Base-by-base conservation (phyloP, 1,140 invertebrate species). In the Aleiodes sp. region DNA sequence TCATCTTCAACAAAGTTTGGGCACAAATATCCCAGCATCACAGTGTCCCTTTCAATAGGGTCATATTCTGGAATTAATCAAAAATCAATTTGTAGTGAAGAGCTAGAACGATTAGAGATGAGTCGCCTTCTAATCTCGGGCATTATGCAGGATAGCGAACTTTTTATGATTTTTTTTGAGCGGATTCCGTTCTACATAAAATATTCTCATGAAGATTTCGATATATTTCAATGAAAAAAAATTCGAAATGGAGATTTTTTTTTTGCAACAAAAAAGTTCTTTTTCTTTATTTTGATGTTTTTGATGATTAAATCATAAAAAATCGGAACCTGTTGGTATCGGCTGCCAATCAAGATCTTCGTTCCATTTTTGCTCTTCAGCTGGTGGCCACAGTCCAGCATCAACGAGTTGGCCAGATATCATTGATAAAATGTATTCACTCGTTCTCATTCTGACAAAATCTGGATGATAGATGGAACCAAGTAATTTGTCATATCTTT, bases 351-450 rank as follows among this genome's bases (percentile, higher is more conserved):
- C 60, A 0, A 90, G 71, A 14, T 86, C 66, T 0, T 72, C 28
- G 43, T 88, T 83, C 82, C 82, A 86, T 26, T 76, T 72, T 71
- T 89, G 85, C 16, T 67, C 39, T 0, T 56, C 65, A 2, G 65
- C 65, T 3, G 89, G 88, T 4, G 84, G 84, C 78, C 78, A 85
- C 1, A 90, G 72, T 16, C 88, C 89, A 21, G 89, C 88, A 60
- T 90, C 81, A 46, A 89, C 85, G 46, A 87, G 75, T 68, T 86
- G 80, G 1, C 88, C 89, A 72, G 87, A 88, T 78, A 89, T 89
- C 67, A 91, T 78, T 46, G 89, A 89, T 10, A 88, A 65, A 52
- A 88, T 83, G 31, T 80, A 82, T 68, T 87, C 86, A 8, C 88
- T 87, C 31, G 88, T 89, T 2, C 80, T 75, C 24, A 88, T 81